phyloP scores from a whole-genome alignment of 2,113 vertebrate species.

The Lagopus muta region DNA sequence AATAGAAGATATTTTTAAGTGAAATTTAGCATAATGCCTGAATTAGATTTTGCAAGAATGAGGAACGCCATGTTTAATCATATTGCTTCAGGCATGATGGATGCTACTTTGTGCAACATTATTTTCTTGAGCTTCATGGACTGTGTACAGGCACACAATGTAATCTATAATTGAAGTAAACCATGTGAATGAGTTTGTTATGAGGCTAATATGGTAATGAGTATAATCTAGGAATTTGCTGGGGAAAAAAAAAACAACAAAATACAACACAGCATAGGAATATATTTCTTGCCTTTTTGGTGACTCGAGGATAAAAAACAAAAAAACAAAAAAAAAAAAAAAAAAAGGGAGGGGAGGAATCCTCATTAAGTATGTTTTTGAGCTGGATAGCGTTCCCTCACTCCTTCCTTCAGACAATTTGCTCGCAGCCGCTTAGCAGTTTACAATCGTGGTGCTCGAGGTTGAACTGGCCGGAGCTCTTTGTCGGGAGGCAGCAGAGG shows the following conservation, averaged over 20 bases:
- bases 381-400: background rate
- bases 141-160: background rate
- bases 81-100: constrained; percentile 18
- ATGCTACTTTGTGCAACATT: constrained; percentile 26
- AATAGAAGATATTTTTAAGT: constrained; percentile 45
- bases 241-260: too few species aligned
- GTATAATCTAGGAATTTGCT: background rate
- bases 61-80: background rate
- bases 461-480: background rate
- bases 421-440: background rate
- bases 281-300: background rate
- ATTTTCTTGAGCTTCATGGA: constrained; percentile 1
- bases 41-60: constrained; percentile 31
- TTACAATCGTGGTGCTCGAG: background rate
- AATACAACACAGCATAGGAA: background rate
- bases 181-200: constrained; percentile 36
- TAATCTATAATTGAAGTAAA: constrained; percentile 54
- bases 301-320: background rate
- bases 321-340: constrained; percentile 36
- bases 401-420: background rate
- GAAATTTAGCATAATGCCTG: constrained; percentile 32
- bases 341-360: background rate
- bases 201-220: constrained; percentile 50
- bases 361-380: background rate
- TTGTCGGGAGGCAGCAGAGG: constrained; percentile 74